These are phyloP conservation scores for Drosophila phalerata DNA, from an alignment of 2,888 invertebrate genomes.

Conservation along the genomic window DNA sequence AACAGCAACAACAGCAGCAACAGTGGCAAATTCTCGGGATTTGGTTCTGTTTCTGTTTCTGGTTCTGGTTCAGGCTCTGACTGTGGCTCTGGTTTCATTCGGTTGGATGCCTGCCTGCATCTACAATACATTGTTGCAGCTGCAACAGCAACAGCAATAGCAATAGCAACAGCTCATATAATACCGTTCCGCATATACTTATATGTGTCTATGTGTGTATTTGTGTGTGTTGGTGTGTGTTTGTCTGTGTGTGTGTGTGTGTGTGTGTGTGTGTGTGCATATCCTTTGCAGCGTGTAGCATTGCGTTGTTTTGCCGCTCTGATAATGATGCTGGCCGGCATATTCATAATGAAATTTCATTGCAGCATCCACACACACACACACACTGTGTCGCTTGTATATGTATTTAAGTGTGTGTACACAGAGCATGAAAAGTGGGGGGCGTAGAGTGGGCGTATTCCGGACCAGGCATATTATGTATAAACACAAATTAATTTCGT, in stretches of 20 bases:
- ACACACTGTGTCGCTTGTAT: slow-evolving; percentile 15
- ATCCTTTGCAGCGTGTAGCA: slow-evolving; percentile 76
- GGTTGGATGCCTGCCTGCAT: slow-evolving; percentile 54
- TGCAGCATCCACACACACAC: slow-evolving; percentile 62
- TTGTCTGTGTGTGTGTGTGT: slow-evolving; percentile 23
- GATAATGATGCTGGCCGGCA: slow-evolving; percentile 80
- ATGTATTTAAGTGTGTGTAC: slow-evolving; percentile 60
- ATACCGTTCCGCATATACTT: slow-evolving; percentile 72
- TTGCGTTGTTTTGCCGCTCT: slow-evolving; percentile 78
- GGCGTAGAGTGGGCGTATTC: slow-evolving; percentile 22
- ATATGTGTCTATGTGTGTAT: not conserved
- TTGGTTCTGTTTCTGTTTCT: not conserved
- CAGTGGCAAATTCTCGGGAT: slow-evolving; percentile 48
- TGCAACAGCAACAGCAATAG: slow-evolving; percentile 49
- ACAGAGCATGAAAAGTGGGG: slow-evolving; percentile 46
- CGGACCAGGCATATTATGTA: slow-evolving; percentile 76
- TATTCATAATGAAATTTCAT: slow-evolving; percentile 80
- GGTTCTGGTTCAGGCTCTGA: slow-evolving; percentile 16
- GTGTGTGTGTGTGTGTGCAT: slow-evolving; percentile 60
- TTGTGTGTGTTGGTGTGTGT: slow-evolving; percentile 13
- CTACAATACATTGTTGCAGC: slow-evolving; percentile 41
- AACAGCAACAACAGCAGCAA: slow-evolving; percentile 41
- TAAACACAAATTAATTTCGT: slow-evolving; percentile 83
- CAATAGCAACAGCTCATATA: slow-evolving; percentile 68
- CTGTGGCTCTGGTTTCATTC: slow-evolving; percentile 27